These are phyloP conservation scores for Lophura nycthemera DNA, from an alignment of 2,113 vertebrate genomes.

Conservation along the genomic window DNA sequence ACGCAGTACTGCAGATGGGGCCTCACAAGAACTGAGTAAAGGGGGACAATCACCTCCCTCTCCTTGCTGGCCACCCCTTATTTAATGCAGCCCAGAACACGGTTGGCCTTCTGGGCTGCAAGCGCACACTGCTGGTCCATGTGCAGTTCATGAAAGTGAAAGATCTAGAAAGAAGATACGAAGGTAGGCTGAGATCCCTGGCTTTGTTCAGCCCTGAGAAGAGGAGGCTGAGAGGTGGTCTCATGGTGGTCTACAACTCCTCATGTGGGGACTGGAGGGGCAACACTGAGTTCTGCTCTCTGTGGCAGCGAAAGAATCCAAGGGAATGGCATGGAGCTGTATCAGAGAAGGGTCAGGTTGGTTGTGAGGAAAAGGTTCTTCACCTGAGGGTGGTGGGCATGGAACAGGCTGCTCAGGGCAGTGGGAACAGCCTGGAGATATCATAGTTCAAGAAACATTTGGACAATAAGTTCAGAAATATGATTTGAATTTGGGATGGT, in stretches of 20 bases:
- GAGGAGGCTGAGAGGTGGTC: neutral
- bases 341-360: neutral
- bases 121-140: too few relatives aligned
- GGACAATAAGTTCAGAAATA: neutral
- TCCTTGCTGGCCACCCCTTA: too few relatives aligned
- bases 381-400: neutral
- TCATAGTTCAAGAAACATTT: neutral
- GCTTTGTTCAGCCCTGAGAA: neutral
- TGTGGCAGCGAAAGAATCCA: neutral
- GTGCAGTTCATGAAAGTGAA: neutral
- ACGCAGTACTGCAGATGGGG: too few relatives aligned
- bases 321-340: neutral
- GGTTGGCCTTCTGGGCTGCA: too few relatives aligned
- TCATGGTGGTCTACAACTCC: neutral
- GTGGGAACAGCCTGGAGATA: neutral
- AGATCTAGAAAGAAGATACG: neutral
- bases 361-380: neutral
- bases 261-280: neutral
- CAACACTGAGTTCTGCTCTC: neutral
- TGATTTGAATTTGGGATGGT: too few relatives aligned
- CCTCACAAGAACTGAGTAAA: too few relatives aligned
- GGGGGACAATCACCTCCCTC: too few relatives aligned
- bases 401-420: neutral
- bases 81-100: too few relatives aligned
- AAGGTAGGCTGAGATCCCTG: neutral